Conservation (phyloP, 2,888 invertebrate genomes). For the Morpho helenor region DNA sequence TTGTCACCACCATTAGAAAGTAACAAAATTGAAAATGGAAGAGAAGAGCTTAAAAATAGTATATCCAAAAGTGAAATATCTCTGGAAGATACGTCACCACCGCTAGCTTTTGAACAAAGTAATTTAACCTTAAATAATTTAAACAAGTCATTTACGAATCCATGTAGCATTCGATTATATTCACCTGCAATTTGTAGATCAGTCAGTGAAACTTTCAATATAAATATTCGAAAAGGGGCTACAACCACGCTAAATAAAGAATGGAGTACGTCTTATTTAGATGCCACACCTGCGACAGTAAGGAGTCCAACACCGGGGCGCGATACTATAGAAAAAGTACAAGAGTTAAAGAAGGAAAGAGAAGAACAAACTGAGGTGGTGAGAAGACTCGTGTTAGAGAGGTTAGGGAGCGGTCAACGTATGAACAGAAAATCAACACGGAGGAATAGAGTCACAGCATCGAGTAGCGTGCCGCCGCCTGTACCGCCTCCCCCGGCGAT, state of each 20-base stretch:
- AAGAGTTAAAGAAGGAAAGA: slow-evolving; percentile 88
- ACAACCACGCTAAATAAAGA: slow-evolving; percentile 41
- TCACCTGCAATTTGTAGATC: slow-evolving; percentile 64
- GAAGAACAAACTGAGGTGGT: slow-evolving; percentile 91
- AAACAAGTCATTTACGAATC: slow-evolving; percentile 32
- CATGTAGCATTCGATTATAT: slow-evolving; percentile 51
- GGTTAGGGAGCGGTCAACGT: slow-evolving; percentile 69
- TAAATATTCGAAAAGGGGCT: slow-evolving; percentile 42
- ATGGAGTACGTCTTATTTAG: slow-evolving; percentile 38
- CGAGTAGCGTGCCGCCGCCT: slow-evolving; percentile 42
- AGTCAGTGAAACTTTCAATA: slow-evolving; percentile 46
- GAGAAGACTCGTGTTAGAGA: slow-evolving; percentile 90
- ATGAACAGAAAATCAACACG: slow-evolving; percentile 40
- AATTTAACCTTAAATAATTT: slow-evolving; percentile 15
- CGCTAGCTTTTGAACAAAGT: slow-evolving; percentile 45
- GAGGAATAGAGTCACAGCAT: slow-evolving; percentile 39
- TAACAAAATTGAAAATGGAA: slow-evolving; percentile 28
- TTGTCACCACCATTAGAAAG: slow-evolving; percentile 52
- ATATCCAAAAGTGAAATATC: slow-evolving; percentile 31
- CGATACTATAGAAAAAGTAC: slow-evolving; percentile 81
- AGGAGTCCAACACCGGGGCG: slow-evolving; percentile 59
- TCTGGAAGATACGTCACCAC: slow-evolving; percentile 48
- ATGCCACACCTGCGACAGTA: slow-evolving; percentile 50
- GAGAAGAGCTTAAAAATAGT: slow-evolving; percentile 10
- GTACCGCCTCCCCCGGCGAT: slow-evolving; percentile 53